Base-by-base conservation (phyloP, 1,140 invertebrate species). In the Leguminivora glycinivorella region DNA sequence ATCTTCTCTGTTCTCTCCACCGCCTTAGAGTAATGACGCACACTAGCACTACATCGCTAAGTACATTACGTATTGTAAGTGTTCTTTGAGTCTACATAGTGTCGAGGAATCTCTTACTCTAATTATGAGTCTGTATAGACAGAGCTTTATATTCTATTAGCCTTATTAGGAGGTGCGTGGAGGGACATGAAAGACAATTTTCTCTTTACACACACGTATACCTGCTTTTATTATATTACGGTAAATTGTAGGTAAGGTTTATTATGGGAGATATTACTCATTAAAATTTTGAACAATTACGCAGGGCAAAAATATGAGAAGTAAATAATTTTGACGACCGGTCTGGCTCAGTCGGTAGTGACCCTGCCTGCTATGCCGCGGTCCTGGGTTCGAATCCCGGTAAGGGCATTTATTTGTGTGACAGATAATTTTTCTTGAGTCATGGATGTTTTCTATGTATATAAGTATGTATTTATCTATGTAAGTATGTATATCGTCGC, bases 21-120 rank as follows among this genome's bases (percentile, higher is more conserved):
- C 26, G 76, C 72, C 77, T 86, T 84, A 83, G 80, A 87, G 85
- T 85, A 85, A 85, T 83, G 82, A 83, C 80, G 83, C 71, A 80
- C 80, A 83, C 80, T 79, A 87, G 81, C 79, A 81, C 78, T 81
- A 79, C 81, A 79, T 76, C 79, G 77, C 87, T 88, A 88, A 91
- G 87, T 88, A 91, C 85, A 89, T 91, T 91, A 89, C 81, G 84
- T 84, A 91, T 88, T 91, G 85, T 87, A 88, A 87, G 87, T 83
- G 85, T 88, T 82, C 84, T 89, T 87, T 85, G 85, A 88, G 86
- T 74, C 81, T 85, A 80, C 73, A 76, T 80, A 81, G 75, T 79
- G 76, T 75, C 72, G 76, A 76, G 76, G 79, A 88, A 83, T 74
- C 63, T 88, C 88, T 88, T 80, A 89, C 88, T 83, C 85, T 89